Base-by-base conservation (phyloP, 2,113 vertebrate species). In the Mobula hypostoma region DNA sequence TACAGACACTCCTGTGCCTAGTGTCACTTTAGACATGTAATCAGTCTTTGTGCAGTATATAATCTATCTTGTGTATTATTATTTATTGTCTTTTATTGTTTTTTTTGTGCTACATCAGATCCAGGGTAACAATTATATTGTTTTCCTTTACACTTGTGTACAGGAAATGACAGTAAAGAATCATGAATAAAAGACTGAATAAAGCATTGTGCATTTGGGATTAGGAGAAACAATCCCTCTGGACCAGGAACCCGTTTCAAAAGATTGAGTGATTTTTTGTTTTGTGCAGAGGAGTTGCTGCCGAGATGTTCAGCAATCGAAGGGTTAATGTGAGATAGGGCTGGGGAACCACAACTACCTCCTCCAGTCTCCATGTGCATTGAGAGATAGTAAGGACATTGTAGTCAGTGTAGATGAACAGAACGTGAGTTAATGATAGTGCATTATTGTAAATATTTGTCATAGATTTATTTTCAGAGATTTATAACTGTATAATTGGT, bases 391-490 rank as follows among this genome's bases (percentile, higher is more conserved):
- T 90, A 66, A n/a, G 61, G 85, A 66, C 85, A 68, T 68, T 90
- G 29, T 90, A 66, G 61, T 5, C n/a, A 17, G 61, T 90, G 61
- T 90, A 90, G 85, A 90, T 36, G n/a, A 7, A 68, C 58, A 90
- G 58, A 68, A 66, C 15, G 36, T 66, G 85, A 88, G 85, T 90
- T 90, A 32, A 90, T 90, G 85, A n/a, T 90, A 90, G 85, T 90
- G 85, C 61, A 66, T 90, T 90, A 90, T 17, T 90, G 85, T 90
- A 90, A 90, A 90, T 90, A 90, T 90, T 90, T 90, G 85, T 90
- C 85, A 90, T 90, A 90, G 85, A 90, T 90, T 90, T 90, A 90
- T 90, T 90, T 90, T 90, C 85, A 90, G 85, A 90, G 85, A 90
- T 90, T 90, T 90, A 90, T 90, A 90, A 90, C 85, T 90, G 85